These are phyloP conservation scores for Phocoena phocoena DNA, from an alignment of 2,113 vertebrate species.

Conservation along the genomic window DNA sequence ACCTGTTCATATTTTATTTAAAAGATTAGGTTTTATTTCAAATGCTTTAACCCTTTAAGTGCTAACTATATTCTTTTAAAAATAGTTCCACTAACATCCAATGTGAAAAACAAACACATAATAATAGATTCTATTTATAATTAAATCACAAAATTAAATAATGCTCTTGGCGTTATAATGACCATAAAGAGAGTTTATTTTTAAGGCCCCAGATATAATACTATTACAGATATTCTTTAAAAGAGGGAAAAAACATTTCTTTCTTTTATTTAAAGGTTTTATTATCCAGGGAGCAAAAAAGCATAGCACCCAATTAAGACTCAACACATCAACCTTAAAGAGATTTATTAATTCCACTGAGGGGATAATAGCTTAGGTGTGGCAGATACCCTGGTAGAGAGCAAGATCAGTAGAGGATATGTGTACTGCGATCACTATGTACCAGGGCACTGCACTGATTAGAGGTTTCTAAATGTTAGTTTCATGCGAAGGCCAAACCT, in stretches of 20 bases:
- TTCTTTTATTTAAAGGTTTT: not conserved
- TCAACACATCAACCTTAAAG: not conserved
- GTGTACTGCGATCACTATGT: not conserved
- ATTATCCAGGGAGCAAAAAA: not conserved
- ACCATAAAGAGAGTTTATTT: not conserved
- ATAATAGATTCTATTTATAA: not conserved
- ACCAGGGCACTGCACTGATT: not conserved
- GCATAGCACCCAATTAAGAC: not conserved
- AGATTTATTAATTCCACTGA: not conserved
- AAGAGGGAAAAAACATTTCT: not conserved
- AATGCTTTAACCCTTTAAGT: constrained; percentile 79
- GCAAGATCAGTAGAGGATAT: not conserved
- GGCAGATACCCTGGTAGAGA: not conserved
- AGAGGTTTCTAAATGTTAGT: not conserved
- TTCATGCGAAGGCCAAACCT: not conserved
- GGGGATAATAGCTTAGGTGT: not conserved
- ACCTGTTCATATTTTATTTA: constrained; percentile 84
- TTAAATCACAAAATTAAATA: constrained; percentile 4
- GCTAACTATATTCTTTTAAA: constrained; percentile 62
- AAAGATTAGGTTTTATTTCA: constrained; percentile 83
- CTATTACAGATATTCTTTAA: not conserved
- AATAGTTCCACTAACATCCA: not conserved
- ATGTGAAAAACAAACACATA: not conserved
- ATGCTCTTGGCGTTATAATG: not conserved
- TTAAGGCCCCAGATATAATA: not conserved